Evolutionary conservation across 2,797 vertebrate genomes (phyloP).

Genomic region (Phataginus tetradactyla): DNA sequence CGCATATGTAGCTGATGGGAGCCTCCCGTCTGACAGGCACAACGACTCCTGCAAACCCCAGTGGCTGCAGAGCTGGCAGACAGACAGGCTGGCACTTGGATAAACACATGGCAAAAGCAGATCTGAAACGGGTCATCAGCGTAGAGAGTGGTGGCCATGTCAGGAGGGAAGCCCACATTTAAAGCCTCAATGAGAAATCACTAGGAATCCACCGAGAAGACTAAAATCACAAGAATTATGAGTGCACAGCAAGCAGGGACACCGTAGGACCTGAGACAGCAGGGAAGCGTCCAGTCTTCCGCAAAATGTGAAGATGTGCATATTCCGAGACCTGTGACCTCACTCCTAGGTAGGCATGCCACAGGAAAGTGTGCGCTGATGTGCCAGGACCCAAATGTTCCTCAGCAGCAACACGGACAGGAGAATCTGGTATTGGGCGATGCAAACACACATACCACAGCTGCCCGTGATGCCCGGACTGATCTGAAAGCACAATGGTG

Average conservation of each 20-base stretch:
- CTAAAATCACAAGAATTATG: no score
- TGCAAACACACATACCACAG: accelerated
- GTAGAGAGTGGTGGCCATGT: accelerated
- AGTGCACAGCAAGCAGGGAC: no score
- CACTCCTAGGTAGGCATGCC: not conserved
- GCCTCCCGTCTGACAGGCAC: not conserved
- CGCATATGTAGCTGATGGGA: accelerated
- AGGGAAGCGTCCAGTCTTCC: accelerated
- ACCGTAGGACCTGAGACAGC: accelerated
- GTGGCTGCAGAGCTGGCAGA: not conserved
- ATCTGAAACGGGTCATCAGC: accelerated
- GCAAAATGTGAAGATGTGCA: accelerated
- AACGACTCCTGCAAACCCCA: not conserved
- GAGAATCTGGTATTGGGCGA: accelerated
- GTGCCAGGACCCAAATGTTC: not conserved
- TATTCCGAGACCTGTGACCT: accelerated
- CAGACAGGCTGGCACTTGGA: not conserved
- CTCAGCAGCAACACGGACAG: not conserved
- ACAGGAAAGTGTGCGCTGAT: accelerated
- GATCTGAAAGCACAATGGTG: not conserved
- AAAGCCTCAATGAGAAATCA: not conserved
- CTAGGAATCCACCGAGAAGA: no score
- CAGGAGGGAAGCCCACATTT: not conserved
- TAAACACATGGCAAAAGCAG: not conserved
- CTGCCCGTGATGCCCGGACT: not conserved